Base-by-base conservation (phyloP, 2,797 vertebrate species). In the Orientallactaga sibirica region DNA sequence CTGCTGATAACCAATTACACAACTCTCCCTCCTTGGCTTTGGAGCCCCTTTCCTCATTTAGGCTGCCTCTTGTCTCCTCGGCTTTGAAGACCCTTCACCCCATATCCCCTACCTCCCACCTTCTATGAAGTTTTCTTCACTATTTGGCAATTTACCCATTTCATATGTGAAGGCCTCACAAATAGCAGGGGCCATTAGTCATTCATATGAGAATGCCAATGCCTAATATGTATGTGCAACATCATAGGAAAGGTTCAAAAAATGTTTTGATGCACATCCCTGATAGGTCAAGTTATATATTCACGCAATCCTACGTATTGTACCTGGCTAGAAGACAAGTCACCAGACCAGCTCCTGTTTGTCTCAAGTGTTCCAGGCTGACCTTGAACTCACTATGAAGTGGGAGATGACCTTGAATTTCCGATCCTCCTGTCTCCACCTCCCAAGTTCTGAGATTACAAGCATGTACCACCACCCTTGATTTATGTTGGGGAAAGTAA, bases 1-100 rank as follows among this genome's bases (percentile, higher is more conserved):
- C 96, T 96, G 96, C 94, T 91, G 96, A 97, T 96, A 96, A 96
- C 97, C 96, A 96, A 96, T 97, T 96, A 97, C 95, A 97, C 94
- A 97, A 96, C 96, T 92, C 94, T 95, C 83, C 90, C 86, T 86
- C 91, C 91, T 95, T 96, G 96, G 95, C 94, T 92, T 94, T 71
- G 37, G 88, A 88, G 58, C 29, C 43, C 94, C 95, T 96, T 97
- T 96, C 96, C 94, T 94, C 95, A 96, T 97, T 95, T 97, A 96
- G 91, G 76, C 94, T 90, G 86, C 87, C 64, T 86, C 95, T 96
- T 90, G 92, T 71, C 90, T 94, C 84, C 37, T 91, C 87, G 90
- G 84, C 83, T 91, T 91, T 55, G 90, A 41, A 91, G 88, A 96
- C 90, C 82, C 88, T 74, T 43, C 58, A 48, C 67, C 78, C 61